These are phyloP conservation scores for Pseudococcus longispinus DNA, from an alignment of 2,888 invertebrate species.

Conservation along the genomic window DNA sequence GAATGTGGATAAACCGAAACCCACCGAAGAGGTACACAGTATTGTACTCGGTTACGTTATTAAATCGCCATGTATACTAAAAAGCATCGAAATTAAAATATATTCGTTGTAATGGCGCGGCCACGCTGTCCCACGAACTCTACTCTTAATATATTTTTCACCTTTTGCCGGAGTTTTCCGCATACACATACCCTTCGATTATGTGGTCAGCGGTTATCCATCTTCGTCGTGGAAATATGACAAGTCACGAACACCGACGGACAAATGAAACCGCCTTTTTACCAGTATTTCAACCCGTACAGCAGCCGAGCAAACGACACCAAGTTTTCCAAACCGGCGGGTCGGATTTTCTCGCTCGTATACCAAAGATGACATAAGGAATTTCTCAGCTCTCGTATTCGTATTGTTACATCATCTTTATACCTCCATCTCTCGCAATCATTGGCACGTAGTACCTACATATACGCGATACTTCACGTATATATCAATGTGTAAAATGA, in stretches of 20 bases:
- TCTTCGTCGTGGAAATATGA: conserved; percentile 2
- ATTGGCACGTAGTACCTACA: not conserved
- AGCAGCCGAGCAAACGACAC: not conserved
- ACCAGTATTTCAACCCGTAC: not conserved
- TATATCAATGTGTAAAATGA: conserved; percentile 25
- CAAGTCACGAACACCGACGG: not conserved
- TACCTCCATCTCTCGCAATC: not conserved
- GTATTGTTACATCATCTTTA: not conserved
- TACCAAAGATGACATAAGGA: not conserved
- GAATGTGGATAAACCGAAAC: not conserved
- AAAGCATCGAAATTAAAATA: not conserved
- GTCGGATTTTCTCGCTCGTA: not conserved
- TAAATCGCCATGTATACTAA: not conserved
- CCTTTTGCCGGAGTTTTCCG: not conserved
- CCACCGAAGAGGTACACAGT: not conserved
- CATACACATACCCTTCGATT: not conserved
- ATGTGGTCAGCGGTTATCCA: conserved; percentile 1
- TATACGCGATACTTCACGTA: not conserved
- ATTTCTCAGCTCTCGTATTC: conserved; percentile 9
- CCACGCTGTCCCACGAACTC: not conserved
- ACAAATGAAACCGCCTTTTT: not conserved
- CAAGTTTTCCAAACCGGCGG: not conserved
- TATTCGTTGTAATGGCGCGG: not conserved
- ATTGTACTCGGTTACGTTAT: not conserved
- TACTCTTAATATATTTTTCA: no score